Base-by-base conservation (phyloP, 2,797 vertebrate species). In the Jordanella pulchra region DNA sequence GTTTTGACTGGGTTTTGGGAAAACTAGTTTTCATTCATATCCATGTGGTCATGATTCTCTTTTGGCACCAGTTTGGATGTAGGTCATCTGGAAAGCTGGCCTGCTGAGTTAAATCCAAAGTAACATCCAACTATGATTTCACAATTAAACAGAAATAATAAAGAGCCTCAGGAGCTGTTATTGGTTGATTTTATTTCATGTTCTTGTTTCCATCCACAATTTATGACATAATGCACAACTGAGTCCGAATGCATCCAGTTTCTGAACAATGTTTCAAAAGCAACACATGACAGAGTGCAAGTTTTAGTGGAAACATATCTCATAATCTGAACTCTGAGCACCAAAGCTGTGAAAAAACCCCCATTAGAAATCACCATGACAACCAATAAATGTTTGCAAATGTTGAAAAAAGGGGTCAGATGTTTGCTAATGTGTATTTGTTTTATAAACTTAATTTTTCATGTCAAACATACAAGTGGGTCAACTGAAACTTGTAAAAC, bases 91-190 rank as follows among this genome's bases (percentile, higher is more conserved):
- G 77, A 77, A 66, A 13, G 2, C 63, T 23, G 69, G 65, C 58
- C 28, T 44, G 78, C 53, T 14, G 48, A 39, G 67, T 32, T 15
- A 51, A 2, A 65, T 27, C 30, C 39, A 66, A 42, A 5, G n/a
- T 2, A 3, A n/a, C 7, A 13, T 82, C 82, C 77, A 85, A 75
- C 75, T 66, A 67, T 81, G 87, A 86, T 79, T 88, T 83, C 82
- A 86, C 53, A 66, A 87, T 75, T 70, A 69, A 81, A 64, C 35
- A 47, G 39, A 48, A 55, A 53, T 65, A 51, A 2, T 5, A 14
- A n/a, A 35, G 28, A 28, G 53, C 17, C 45, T 17, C 55, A 15
- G 58, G 68, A 65, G 39, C 35, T 42, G 71, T 76, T 66, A 75
- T 53, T 54, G 18, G 25, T 11, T 67, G 81, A 76, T 42, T 53